Conservation (phyloP, 2,797 vertebrate species). For the Melanitta fusca region DNA sequence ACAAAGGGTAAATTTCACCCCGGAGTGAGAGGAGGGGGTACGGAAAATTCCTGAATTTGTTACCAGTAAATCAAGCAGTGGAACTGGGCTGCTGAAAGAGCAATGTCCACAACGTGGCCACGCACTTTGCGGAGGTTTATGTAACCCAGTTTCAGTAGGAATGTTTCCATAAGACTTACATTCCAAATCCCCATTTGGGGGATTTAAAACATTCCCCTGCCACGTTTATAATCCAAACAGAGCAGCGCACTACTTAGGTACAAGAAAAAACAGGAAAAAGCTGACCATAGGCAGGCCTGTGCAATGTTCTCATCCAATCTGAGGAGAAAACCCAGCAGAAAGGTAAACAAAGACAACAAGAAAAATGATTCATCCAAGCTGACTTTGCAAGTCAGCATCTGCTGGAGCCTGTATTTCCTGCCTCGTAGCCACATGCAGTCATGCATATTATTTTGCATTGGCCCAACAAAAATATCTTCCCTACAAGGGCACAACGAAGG, state of each 20-base stretch:
- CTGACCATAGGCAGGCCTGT: background rate
- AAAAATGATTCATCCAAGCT: background rate
- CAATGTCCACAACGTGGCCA: fast-evolving
- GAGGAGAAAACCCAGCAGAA: background rate
- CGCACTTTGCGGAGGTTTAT: background rate
- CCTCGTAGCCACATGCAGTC: background rate
- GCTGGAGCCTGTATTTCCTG: background rate
- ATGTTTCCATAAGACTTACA: background rate
- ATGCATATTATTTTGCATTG: background rate
- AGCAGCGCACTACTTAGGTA: background rate
- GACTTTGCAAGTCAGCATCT: background rate
- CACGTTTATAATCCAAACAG: background rate
- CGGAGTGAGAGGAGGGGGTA: background rate
- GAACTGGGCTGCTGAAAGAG: background rate
- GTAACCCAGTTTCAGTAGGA: slow-evolving; percentile 39
- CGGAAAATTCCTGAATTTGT: background rate
- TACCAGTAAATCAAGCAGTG: background rate
- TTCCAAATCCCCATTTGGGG: slow-evolving; percentile 26
- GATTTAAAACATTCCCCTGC: slow-evolving; percentile 56
- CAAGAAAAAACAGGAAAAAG: background rate
- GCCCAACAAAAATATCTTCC: background rate
- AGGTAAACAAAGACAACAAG: background rate
- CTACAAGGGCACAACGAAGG: background rate
- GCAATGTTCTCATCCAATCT: background rate
- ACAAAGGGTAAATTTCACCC: background rate